Percentiles rank a stretch among this genome's conserved stretches.
phyloP scores from a whole-genome alignment of 1,140 invertebrate genomes.

The Penaeus chinensis region DNA sequence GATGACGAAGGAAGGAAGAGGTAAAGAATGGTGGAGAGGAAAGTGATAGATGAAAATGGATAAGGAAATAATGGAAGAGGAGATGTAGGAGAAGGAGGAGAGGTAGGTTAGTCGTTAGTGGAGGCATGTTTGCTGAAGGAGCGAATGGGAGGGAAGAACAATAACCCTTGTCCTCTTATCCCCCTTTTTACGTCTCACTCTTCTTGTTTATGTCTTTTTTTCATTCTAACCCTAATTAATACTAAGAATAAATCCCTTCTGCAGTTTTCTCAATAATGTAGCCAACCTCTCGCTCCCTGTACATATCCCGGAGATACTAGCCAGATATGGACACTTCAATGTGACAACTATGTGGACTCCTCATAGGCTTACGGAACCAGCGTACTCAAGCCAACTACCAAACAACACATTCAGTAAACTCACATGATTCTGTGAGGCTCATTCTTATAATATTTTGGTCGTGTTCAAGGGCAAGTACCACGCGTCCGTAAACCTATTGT shows the following conservation, averaged over 20 bases:
- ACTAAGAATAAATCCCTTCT: too few relatives aligned
- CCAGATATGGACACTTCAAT: too few relatives aligned
- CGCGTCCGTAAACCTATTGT: too few relatives aligned
- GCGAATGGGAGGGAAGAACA: not conserved
- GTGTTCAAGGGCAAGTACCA: too few relatives aligned
- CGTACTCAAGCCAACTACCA: too few relatives aligned
- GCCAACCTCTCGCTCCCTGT: constrained; percentile 26
- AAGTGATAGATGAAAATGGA: not conserved
- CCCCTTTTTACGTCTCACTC: not conserved
- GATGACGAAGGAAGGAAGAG: not conserved
- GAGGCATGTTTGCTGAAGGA: constrained; percentile 1
- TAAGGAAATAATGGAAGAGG: not conserved
- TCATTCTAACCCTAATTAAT: too few relatives aligned
- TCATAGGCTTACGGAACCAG: too few relatives aligned
- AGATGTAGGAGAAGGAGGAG: constrained; percentile 1
- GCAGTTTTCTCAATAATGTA: not conserved
- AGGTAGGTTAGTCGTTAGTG: not conserved
- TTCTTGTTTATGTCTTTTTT: too few relatives aligned
- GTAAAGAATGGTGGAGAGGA: constrained; percentile 6
- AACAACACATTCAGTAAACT: too few relatives aligned
- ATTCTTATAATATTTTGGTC: too few relatives aligned
- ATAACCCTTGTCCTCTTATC: not conserved
- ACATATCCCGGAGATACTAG: constrained; percentile 18
- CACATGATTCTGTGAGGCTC: too few relatives aligned
- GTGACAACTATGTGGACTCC: too few relatives aligned